A percentile compares a stretch with the other conserved stretches of the same genome.
Evolutionary conservation across 2,113 vertebrate genomes (phyloP).

Genomic region (Myotis brandtii): DNA sequence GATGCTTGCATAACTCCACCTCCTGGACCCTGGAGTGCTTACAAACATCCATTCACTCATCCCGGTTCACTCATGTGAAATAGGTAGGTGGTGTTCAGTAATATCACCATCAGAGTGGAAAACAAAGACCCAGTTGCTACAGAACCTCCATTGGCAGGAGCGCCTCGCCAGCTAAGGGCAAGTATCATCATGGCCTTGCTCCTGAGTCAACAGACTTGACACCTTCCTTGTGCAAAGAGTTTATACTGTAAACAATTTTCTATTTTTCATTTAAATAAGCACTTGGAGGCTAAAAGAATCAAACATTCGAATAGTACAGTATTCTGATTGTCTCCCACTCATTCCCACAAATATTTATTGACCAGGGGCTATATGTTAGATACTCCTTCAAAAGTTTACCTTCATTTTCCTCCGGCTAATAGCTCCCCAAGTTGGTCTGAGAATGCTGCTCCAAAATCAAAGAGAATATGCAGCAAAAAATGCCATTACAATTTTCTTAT

Average conservation of each 20-base stretch:
- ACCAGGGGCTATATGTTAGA: neutral
- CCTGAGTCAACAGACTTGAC: neutral
- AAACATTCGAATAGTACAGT: neutral
- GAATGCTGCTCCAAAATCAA: neutral
- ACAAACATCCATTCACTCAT: slow-evolving; percentile 2
- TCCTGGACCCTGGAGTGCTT: neutral
- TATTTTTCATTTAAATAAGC: slow-evolving; percentile 17
- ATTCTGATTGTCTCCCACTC: neutral
- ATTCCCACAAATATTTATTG: neutral
- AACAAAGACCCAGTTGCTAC: slow-evolving; percentile 36
- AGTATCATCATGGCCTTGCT: neutral
- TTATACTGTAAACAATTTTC: neutral
- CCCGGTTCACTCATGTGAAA: slow-evolving; percentile 32
- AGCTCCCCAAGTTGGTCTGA: neutral
- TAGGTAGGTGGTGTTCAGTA: slow-evolving; percentile 29
- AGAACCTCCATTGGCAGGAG: neutral
- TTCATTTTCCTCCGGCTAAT: neutral
- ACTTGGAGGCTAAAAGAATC: neutral
- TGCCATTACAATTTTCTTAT: neutral
- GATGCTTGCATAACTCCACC: neutral
- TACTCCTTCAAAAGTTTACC: neutral
- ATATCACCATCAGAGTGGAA: neutral
- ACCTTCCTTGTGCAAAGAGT: neutral
- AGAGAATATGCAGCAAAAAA: neutral
- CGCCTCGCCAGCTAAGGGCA: neutral